Evolutionary conservation across 64 coral and sea anemone genomes (phyloP).

Genomic region (Stichodactyla mertensii): DNA sequence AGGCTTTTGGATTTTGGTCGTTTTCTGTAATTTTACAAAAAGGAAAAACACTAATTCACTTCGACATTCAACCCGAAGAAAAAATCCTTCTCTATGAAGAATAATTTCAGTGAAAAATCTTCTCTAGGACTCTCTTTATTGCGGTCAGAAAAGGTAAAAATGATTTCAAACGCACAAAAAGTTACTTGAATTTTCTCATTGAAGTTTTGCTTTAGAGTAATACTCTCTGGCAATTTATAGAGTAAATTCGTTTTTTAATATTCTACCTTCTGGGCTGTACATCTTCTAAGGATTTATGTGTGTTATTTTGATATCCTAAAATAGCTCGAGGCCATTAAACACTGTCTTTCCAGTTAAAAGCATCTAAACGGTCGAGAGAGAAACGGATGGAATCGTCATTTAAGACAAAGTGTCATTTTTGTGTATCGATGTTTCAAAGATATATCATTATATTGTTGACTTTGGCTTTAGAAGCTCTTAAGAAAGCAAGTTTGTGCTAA

Average conservation of each 20-base stretch:
- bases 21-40: not conserved
- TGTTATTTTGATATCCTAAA: not conserved
- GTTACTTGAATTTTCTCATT: too few species aligned
- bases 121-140: not conserved
- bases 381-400: not conserved
- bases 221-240: not conserved
- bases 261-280: not conserved
- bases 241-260: not conserved
- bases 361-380: not conserved
- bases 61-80: not conserved
- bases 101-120: not conserved
- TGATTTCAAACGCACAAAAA: too few species aligned
- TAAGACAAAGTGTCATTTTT: not conserved
- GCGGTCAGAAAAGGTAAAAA: not conserved
- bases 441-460: not conserved
- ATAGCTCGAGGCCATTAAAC: slow-evolving; percentile 4
- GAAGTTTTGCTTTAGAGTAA: too few species aligned
- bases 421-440: not conserved
- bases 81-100: not conserved
- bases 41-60: not conserved
- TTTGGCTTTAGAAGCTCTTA: not conserved
- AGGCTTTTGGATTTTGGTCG: not conserved
- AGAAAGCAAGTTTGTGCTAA: not conserved
- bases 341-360: not conserved
- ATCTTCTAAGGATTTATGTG: not conserved